phyloP scores from a whole-genome alignment of 2,888 invertebrate genomes.

The Parasteatoda lunata region DNA sequence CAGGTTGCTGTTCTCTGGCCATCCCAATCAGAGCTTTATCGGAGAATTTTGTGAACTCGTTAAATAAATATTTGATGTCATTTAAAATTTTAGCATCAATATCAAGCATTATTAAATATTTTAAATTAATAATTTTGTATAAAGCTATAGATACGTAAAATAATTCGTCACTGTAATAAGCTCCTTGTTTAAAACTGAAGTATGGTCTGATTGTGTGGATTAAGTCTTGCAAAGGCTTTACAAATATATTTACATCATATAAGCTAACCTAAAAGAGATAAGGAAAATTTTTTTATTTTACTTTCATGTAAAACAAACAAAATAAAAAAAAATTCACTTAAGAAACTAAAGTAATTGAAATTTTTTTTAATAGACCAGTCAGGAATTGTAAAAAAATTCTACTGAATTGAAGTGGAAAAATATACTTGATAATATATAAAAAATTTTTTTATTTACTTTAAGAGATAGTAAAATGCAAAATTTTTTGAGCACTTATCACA shows the following conservation, averaged over 20 bases:
- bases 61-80: slow-evolving; percentile 81
- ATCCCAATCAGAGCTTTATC: slow-evolving; percentile 81
- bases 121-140: slow-evolving; percentile 81
- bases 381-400: no score
- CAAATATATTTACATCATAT: slow-evolving; percentile 65
- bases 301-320: background rate
- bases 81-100: slow-evolving; percentile 84
- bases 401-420: no score
- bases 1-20: slow-evolving; percentile 79
- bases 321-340: no score
- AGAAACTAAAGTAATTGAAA: no score
- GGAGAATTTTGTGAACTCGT: slow-evolving; percentile 81
- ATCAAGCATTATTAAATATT: slow-evolving; percentile 82
- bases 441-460: no score
- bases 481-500: no score
- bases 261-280: slow-evolving; percentile 57
- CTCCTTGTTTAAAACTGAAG: slow-evolving; percentile 81
- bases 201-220: slow-evolving; percentile 81
- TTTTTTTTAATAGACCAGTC: no score
- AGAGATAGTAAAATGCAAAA: no score
- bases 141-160: slow-evolving; percentile 86
- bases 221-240: slow-evolving; percentile 72
- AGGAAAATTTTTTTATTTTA: background rate
- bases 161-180: slow-evolving; percentile 85
- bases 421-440: no score